Conservation (phyloP, 2,113 vertebrate species). For the Brachirus orientalis region DNA sequence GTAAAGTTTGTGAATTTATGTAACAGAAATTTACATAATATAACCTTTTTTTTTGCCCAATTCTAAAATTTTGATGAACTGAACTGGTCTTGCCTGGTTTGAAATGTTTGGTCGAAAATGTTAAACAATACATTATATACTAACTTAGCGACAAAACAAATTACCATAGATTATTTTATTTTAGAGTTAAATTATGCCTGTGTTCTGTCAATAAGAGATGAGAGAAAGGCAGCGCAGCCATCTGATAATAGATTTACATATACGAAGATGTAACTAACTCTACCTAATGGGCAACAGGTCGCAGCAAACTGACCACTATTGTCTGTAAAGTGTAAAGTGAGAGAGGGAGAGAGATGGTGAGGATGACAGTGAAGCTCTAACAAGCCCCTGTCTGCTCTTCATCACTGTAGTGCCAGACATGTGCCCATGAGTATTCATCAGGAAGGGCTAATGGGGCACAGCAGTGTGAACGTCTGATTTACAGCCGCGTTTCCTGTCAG, state of each 20-base stretch:
- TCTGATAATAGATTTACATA: no score
- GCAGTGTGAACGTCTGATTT: constrained; percentile 75
- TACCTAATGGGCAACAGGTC: constrained; percentile 3
- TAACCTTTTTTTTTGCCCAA: no score
- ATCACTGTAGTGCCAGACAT: constrained; percentile 65
- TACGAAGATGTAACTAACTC: constrained; percentile 18
- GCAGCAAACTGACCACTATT: constrained; percentile 25
- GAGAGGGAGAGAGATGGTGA: constrained; percentile 28
- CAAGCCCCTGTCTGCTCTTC: constrained; percentile 50
- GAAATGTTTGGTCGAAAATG: no score
- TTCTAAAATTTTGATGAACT: no score
- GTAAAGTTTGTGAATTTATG: no score
- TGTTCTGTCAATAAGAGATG: no score
- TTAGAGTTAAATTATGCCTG: no score
- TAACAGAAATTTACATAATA: no score
- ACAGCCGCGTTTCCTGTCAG: constrained; percentile 64
- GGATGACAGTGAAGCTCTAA: constrained; percentile 43
- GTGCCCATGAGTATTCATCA: constrained; percentile 80
- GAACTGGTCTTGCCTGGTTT: no score
- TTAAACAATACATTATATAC: no score
- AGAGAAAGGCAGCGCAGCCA: background rate
- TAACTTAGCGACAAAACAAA: no score
- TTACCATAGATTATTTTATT: no score
- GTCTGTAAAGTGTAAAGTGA: constrained; percentile 4
- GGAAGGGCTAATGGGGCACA: constrained; percentile 67